phyloP scores from a whole-genome alignment of 2,797 vertebrate species.

The Chelon labrosus region DNA sequence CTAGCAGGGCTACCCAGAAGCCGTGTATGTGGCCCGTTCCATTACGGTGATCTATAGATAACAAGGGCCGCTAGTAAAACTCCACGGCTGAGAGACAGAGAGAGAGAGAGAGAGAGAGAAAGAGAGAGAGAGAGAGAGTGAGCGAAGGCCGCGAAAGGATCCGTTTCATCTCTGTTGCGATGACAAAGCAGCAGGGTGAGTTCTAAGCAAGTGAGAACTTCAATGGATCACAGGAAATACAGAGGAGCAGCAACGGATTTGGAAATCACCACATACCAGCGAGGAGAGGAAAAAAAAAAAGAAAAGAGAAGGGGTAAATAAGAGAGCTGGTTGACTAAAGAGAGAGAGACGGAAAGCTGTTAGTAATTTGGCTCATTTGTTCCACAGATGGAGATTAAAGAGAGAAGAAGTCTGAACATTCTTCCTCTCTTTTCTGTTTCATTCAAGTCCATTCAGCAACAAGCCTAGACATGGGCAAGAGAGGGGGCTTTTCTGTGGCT shows the following conservation, averaged over 20 bases:
- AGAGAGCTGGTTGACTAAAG: conserved; percentile 55
- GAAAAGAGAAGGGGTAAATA: conserved; percentile 1
- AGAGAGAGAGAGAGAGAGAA: conserved; percentile 40
- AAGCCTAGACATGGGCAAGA: conserved; percentile 55
- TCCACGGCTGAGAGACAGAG: conserved; percentile 44
- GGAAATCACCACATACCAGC: conserved; percentile 75
- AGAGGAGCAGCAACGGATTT: conserved; percentile 57
- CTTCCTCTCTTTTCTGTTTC: conserved; percentile 64
- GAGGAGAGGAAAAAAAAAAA: conserved; percentile 1
- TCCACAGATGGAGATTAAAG: conserved; percentile 80
- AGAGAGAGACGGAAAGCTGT: conserved; percentile 63
- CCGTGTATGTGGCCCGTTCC: conserved; percentile 60
- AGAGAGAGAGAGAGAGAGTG: conserved; percentile 43
- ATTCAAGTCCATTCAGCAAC: conserved; percentile 70
- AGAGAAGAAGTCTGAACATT: conserved; percentile 63
- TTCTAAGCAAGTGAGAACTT: conserved; percentile 66
- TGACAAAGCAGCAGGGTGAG: conserved; percentile 66
- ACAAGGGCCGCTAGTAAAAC: conserved; percentile 67
- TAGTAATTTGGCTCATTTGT: conserved; percentile 79
- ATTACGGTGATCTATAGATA: conserved; percentile 76
- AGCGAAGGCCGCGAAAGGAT: conserved; percentile 46
- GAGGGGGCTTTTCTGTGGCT: conserved; percentile 63
- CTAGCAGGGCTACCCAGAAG: conserved; percentile 57
- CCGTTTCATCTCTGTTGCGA: conserved; percentile 72
- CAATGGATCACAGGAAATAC: conserved; percentile 68